A percentile compares a stretch with the other conserved stretches of the same genome.
Evolutionary conservation across 1,140 invertebrate species (phyloP).

Genomic region (Dinoponera quadriceps): DNA sequence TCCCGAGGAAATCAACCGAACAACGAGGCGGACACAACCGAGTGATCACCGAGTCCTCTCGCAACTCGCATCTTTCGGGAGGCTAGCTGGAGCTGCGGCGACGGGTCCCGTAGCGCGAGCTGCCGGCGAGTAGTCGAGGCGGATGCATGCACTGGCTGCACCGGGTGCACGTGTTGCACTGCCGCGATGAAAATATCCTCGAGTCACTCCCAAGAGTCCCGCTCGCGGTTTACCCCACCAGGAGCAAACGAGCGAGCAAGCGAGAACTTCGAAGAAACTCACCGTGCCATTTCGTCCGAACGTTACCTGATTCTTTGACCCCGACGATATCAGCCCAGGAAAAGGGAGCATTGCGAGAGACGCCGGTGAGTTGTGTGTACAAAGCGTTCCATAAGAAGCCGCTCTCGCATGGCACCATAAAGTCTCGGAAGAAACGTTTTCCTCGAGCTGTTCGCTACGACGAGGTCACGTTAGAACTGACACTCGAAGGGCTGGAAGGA

Average conservation of each 20-base stretch:
- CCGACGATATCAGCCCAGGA: constrained; percentile 9
- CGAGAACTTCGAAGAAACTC: constrained; percentile 36
- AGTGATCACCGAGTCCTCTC: constrained; percentile 5
- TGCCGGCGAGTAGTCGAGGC: constrained; percentile 18
- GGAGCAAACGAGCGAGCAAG: constrained; percentile 53
- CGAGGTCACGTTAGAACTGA: neutral
- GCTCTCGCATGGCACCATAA: neutral
- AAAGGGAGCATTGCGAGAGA: constrained; percentile 37
- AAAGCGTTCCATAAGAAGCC: constrained; percentile 37
- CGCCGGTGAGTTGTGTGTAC: constrained; percentile 44
- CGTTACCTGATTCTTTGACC: constrained; percentile 32
- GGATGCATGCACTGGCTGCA: constrained; percentile 70
- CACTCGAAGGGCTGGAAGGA: neutral
- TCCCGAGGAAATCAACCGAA: neutral
- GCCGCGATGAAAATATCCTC: constrained; percentile 82
- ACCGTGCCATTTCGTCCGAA: constrained; percentile 55
- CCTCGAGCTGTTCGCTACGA: neutral
- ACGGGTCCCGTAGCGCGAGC: constrained; percentile 15
- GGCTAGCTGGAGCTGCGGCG: neutral
- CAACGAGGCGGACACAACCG: neutral
- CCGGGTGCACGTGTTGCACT: constrained; percentile 80
- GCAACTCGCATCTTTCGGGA: constrained; percentile 11
- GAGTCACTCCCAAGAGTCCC: constrained; percentile 74
- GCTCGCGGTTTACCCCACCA: constrained; percentile 76
- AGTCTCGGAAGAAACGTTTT: neutral